Evolutionary conservation across 2,797 vertebrate species (phyloP), one percentile per base, ranked within the genome.

Genomic region (Antennarius maculatus): DNA sequence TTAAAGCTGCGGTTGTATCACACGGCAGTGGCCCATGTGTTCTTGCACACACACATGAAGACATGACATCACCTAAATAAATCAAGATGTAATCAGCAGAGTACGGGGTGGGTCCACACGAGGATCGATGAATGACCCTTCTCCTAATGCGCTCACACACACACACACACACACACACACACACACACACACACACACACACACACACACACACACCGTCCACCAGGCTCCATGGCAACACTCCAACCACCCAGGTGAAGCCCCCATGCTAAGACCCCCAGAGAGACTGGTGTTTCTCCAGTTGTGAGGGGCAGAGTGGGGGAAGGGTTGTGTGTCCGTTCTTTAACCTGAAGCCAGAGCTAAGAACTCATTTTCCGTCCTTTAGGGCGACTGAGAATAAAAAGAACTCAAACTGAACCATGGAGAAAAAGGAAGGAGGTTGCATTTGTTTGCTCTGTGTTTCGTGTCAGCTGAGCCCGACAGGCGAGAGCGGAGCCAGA

Each of bases 31-130:
- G 52, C 31, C 28, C 8, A 59, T 42, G 47, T 7, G 48, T 46
- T 37, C 59, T 63, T 46, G 47, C 18, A 43, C 37, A 51, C 54
- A 61, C 34, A 69, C 54, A 54, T 34, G 50, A 46, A 47, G 43
- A 75, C 58, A 65, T 82, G 82, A 88, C 81, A 75, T 81, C 75
- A 82, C 13, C 61, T 85, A 80, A 86, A 60, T 77, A 82, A 80
- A 80, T 85, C 77, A 87, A 82, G 83, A 83, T 85, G 80, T 74
- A 78, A 77, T 82, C 62, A 55, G 54, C 27, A n/a, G 45, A 62
- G 72, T 14, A 23, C 48, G 67, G 46, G 74, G 67, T 43, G 66
- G 80, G 61, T 68, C 73, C 63, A 56, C 69, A 53, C 39, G 50
- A 58, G 54, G 61, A 70, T 69, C 66, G 42, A 59, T 46, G 41